These are phyloP conservation scores for Zaprionus ornatus DNA, from an alignment of 1,140 invertebrate species.

Conservation along the genomic window DNA sequence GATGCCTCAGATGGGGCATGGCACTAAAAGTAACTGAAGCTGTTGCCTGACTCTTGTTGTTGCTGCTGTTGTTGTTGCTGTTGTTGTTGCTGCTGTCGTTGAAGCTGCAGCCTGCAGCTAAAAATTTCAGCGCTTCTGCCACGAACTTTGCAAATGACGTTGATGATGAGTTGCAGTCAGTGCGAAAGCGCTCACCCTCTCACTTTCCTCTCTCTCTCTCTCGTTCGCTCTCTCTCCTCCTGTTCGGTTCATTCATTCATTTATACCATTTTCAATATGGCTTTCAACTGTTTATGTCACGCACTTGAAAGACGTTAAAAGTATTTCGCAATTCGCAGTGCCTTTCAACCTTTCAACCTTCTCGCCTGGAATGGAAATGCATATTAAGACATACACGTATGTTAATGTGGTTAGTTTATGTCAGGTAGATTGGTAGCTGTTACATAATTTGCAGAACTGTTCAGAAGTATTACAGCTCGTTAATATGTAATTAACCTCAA, in stretches of 20 bases:
- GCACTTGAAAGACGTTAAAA: conserved; percentile 34
- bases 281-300: conserved; percentile 60
- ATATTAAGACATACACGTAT: background rate
- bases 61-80: conserved; percentile 14
- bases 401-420: conserved; percentile 24
- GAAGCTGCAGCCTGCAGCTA: conserved; percentile 15
- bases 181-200: conserved; percentile 1
- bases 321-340: conserved; percentile 38
- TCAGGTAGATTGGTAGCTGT: background rate
- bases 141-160: conserved; percentile 51
- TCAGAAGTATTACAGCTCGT: background rate
- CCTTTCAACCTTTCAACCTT: background rate
- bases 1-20: conserved; percentile 5
- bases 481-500: background rate
- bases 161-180: conserved; percentile 54
- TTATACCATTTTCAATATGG: conserved; percentile 52
- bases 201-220: background rate
- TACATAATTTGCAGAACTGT: background rate
- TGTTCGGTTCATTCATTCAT: conserved; percentile 20
- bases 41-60: conserved; percentile 25
- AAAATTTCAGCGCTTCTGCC: conserved; percentile 32
- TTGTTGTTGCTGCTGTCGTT: conserved; percentile 1
- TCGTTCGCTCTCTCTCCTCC: background rate
- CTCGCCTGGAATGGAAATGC: background rate
- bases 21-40: conserved; percentile 55